Evolutionary conservation across 2,888 invertebrate species (phyloP), one percentile per base, ranked within the genome.

Genomic region (Scaptomyza flava): DNA sequence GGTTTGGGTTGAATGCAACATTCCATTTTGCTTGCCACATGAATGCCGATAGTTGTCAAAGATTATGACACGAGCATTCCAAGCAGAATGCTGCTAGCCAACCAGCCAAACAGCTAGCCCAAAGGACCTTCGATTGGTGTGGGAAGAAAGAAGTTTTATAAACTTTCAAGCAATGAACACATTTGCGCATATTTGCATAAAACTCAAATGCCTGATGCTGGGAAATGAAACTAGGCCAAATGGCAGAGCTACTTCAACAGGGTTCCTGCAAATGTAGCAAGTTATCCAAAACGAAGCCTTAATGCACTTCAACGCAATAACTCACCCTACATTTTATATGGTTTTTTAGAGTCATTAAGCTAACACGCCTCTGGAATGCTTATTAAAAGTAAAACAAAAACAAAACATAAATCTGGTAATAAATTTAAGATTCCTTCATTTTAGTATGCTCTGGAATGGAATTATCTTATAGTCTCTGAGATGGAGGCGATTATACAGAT

Each of bases 31-130:
- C 59, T 47, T 72, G 77, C 77, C 74, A 61, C 70, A 71, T 77
- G 87, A 86, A 86, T 82, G 85, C 85, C 81, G 77, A 82, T 82
- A 82, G 85, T 84, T 87, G 87, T 82, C 87, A 84, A 85, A 81
- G 87, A 87, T 82, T 87, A 87, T 87, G 87, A 84, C 87, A 84
- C 85, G 65, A 77, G 60, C 63, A 56, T 57, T 63, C 45, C 57
- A 57, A 56, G 38, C 50, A 52, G 12, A 70, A 43, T 23, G 54
- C 68, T 56, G 58, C 72, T 52, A 68, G 34, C 34, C 34, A 36
- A 4, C 33, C 33, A 34, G 9, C 33, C 33, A 34, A 23, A 0
- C 23, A 23, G 34, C 41, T 5, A 41, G n/a, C 50, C n/a, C 51
- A 61, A 57, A 64, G 57, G 52, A 51, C 8, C 7, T 14, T 23